A percentile compares a stretch with the other conserved stretches of the same genome.
Evolutionary conservation across 2,113 vertebrate genomes (phyloP).

Genomic region (Piaya cayana): DNA sequence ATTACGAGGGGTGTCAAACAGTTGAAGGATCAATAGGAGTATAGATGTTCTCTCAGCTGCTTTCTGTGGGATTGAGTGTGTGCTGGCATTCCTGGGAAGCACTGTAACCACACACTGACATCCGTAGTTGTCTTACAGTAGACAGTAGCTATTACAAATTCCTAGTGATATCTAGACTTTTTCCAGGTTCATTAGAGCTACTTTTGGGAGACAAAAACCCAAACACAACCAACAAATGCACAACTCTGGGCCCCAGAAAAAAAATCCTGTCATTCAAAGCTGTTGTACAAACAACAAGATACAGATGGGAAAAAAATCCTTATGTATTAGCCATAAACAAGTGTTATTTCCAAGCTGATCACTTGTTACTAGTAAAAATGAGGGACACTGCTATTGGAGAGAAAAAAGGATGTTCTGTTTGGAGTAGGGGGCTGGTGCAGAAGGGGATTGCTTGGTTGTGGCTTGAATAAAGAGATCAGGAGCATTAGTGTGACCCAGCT

Average conservation of each 20-base stretch:
- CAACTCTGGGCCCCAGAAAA: background rate
- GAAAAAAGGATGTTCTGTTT: background rate
- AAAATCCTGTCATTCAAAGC: accelerated
- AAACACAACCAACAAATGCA: background rate
- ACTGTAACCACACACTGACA: background rate
- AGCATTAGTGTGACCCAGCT: background rate
- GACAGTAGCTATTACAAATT: background rate
- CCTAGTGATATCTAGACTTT: background rate
- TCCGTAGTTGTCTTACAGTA: background rate
- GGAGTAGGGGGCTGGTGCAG: background rate
- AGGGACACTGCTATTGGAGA: background rate
- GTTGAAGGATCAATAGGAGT: background rate
- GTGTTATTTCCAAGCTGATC: background rate
- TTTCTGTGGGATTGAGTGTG: background rate
- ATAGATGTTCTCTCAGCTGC: background rate
- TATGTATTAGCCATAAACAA: background rate
- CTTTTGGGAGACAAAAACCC: background rate
- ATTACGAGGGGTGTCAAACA: background rate
- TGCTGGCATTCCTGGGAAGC: background rate
- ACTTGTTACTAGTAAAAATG: background rate
- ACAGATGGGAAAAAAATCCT: accelerated
- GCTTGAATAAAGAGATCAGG: background rate
- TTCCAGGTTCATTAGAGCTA: background rate
- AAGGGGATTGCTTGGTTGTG: background rate
- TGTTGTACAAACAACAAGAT: background rate